Evolutionary conservation across 2,113 vertebrate species (phyloP), one percentile per base, ranked within the genome.

Genomic region (Calyptomena viridis): DNA sequence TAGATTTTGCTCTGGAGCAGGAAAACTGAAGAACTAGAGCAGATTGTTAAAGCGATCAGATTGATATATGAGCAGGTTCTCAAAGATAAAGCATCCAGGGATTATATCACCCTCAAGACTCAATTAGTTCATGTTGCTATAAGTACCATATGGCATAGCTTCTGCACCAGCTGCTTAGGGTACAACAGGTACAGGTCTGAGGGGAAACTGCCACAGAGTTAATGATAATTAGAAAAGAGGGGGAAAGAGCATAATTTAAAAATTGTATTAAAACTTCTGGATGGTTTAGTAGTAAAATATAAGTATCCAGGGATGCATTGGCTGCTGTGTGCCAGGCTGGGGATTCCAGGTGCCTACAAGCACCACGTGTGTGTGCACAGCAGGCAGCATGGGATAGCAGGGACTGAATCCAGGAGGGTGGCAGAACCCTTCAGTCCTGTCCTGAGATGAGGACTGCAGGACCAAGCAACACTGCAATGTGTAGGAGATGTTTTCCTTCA

Each of bases 111-210:
- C 44, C 79, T 95, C 87, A 83, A n/a, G 55, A 79, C 58, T 88
- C 83, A 86, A 91, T 97, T 93, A 96, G 87, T 94, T 97, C 95
- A 94, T 90, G 82, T 92, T 76, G 33, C 82, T 93, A 56, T 94
- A 90, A 93, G 93, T 89, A 14, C 90, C 94, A 93, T 96, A 96
- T 96, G 93, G 85, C 8, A 3, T 21, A 84, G 52, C 55, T 94
- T 77, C 79, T 77, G 79, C 82, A 53, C 46, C 94, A 96, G 90
- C 92, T 97, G 95, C 93, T 94, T 71, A 81, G 50, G 44, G 72
- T 86, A 78, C 85, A 13, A 2, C 14, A 3, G 89, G 49, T 59
- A 52, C 60, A 21, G 52, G 39, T 86, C 90, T 74, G 22, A 71
- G 62, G 60, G 90, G 75, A 90, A 81, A 23, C 42, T 59, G 69